These are phyloP conservation scores for Microtus ochrogaster DNA, from an alignment of 2,113 vertebrate genomes.

Conservation along the genomic window DNA sequence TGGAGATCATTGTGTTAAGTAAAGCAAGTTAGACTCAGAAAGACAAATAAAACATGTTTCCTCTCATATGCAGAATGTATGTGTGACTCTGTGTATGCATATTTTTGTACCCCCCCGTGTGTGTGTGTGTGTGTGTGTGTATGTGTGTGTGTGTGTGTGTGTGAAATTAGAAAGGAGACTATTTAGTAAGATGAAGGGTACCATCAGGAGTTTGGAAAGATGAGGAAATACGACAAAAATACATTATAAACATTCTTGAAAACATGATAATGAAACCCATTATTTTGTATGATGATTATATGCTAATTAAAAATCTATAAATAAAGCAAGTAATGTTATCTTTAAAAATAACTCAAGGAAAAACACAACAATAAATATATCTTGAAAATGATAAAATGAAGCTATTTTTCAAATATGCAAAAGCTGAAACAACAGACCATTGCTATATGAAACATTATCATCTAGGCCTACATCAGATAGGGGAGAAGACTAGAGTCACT, in stretches of 20 bases:
- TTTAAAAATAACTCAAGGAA: conserved; percentile 7
- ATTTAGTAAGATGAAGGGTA: neutral
- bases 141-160: no score
- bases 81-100: no score
- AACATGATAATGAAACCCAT: neutral
- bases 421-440: neutral
- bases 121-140: no score
- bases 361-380: neutral
- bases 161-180: neutral
- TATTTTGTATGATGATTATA: neutral
- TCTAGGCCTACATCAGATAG: neutral
- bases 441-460: neutral
- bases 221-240: neutral
- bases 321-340: neutral
- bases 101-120: no score
- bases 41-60: neutral
- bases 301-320: conserved; percentile 22
- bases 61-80: neutral
- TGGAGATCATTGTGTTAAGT: neutral
- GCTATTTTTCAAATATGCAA: neutral
- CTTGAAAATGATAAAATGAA: conserved; percentile 22
- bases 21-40: neutral
- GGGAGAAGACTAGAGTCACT: neutral
- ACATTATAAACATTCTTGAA: neutral
- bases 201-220: neutral